Evolutionary conservation across 2,888 invertebrate species (phyloP), one percentile per base, ranked within the genome.

Genomic region (Drosophila nigricruria): DNA sequence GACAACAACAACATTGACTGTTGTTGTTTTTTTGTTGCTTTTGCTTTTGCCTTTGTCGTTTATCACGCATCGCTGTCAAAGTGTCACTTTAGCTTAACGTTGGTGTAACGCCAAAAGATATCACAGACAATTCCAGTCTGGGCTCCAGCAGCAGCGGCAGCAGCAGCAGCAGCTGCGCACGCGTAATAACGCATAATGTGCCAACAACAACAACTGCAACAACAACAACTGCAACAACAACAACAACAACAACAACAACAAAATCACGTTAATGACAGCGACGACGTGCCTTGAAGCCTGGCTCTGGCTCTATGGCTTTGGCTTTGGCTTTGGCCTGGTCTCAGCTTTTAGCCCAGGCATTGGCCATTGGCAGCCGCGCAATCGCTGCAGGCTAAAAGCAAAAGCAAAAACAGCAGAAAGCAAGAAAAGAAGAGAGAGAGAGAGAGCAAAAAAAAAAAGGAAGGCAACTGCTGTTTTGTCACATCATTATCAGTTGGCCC

Each of bases 31-130:
- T 20, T 42, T 53, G 43, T 72, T 18, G n/a, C 1, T 18, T 9
- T 3, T 38, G 59, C 23, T 23, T 34, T 50, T 66, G 77, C 79
- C 75, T 81, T 87, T 81, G 88, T 88, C 89, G 91, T 91, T 91
- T 91, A 91, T 91, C 91, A 91, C 91, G 91, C 90, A 90, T 90
- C 86, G 85, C 91, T 91, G 91, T 91, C 91, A 91, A 91, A 80
- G 79, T 91, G 91, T 91, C 91, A 91, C 90, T 90, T 88, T 88
- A 77, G 80, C 86, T 89, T 89, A 89, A 79, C 81, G 86, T 84
- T 74, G 72, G 63, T 73, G 75, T 69, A 75, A 82, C 67, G 83
- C 83, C 72, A 77, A 73, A 71, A 83, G 83, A 83, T 85, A 87
- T 81, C 83, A 74, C 68, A 68, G 56, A 77, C 72, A 78, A 71